Evolutionary conservation across 2,888 invertebrate genomes (phyloP), one percentile per base, ranked within the genome.

Genomic region (Oligia fasciuncula): DNA sequence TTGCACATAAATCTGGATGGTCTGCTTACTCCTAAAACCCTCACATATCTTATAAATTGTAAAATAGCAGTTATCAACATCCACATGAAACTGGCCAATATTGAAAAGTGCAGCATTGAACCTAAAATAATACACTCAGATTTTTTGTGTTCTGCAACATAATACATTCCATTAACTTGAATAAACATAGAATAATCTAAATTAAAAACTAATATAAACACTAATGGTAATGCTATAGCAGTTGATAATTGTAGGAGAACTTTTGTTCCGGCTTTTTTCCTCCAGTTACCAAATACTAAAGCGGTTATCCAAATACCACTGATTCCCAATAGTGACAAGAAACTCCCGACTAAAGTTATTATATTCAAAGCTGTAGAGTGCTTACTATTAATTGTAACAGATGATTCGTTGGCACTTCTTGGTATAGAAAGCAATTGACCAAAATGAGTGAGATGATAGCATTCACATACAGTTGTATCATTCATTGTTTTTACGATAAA

Each of bases 41-140:
- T 97, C 1, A 98, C 98, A 88, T 98, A 98, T 72, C 97, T 96
- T 77, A 98, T 97, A 91, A 98, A 98, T 92, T 98, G 98, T 77
- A 98, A 93, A 72, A 97, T 94, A 2, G 98, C 98, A 77, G 98
- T 97, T 77, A 98, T 97, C 43, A 98, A 93, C 98, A 98, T 98
- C 98, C 98, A 98, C 89, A 97, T 97, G 89, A 98, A 98, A 83
- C 98, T 97, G 3, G 97, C 97, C 69, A 98, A 93, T 60, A 98
- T 97, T 40, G 98, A 97, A 92, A 98, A 98, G 89, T 98, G 98
- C 63, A 98, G 92, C 9, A 97, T 87, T 13, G 97, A 97, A 6
- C 98, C 98, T 23, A 98, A 94, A n/a, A 95, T 87, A 66, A 97
- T 96, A 89, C 98, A 98, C 62, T 95, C 80, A 43, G 85, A 90